These are phyloP conservation scores for Morus bassanus DNA, from an alignment of 2,797 vertebrate genomes.

Conservation along the genomic window DNA sequence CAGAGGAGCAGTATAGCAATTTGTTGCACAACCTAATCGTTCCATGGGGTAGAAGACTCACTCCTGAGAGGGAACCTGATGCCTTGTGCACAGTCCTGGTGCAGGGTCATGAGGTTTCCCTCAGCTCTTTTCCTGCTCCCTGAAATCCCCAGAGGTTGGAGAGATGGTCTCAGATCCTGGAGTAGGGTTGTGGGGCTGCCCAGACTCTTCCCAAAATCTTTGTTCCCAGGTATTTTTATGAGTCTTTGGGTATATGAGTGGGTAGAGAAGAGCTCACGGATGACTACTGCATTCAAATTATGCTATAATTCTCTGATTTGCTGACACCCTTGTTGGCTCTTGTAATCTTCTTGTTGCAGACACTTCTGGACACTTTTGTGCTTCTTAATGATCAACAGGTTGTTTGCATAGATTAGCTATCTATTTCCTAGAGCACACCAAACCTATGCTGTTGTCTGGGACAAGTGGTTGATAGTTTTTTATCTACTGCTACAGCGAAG, in stretches of 20 bases:
- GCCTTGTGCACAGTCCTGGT: neutral
- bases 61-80: neutral
- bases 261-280: neutral
- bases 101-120: neutral
- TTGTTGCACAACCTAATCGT: rapidly evolving
- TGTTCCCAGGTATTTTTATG: neutral
- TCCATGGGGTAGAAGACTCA: neutral
- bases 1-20: neutral
- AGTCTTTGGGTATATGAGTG: neutral
- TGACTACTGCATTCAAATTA: neutral
- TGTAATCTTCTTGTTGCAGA: neutral
- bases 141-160: neutral
- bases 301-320: neutral
- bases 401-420: neutral
- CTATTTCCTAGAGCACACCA: neutral
- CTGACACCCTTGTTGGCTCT: neutral
- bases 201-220: neutral
- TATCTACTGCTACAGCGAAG: neutral
- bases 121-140: neutral
- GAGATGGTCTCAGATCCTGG: neutral
- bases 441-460: neutral
- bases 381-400: neutral
- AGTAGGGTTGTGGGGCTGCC: neutral
- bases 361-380: neutral
- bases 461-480: neutral